Percentiles rank a stretch among this genome's conserved stretches.
These are phyloP conservation scores for Phymastichus coffea DNA, from an alignment of 1,140 invertebrate species.

Conservation along the genomic window DNA sequence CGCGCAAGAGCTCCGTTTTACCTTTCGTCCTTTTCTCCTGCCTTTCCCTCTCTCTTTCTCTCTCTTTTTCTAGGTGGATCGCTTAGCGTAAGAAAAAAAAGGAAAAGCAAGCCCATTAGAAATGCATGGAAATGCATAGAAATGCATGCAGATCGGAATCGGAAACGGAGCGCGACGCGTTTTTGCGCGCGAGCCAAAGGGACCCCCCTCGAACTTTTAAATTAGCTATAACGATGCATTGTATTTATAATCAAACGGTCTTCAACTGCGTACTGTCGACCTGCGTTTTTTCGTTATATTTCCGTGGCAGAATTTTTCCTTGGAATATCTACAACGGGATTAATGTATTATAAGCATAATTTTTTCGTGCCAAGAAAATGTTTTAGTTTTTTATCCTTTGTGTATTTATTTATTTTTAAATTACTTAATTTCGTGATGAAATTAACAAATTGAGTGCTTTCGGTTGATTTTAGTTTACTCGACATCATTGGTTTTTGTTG, in stretches of 20 bases:
- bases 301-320: too few species aligned
- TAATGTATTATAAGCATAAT: too few species aligned
- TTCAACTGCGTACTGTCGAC: background rate
- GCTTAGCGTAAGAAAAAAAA: background rate
- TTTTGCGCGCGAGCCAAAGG: background rate
- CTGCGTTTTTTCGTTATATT: background rate
- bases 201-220: constrained; percentile 23
- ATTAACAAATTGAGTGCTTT: too few species aligned
- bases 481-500: too few species aligned
- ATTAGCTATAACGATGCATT: constrained; percentile 27
- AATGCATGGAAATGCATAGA: constrained; percentile 46
- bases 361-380: too few species aligned
- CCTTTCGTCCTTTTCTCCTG: constrained; percentile 10
- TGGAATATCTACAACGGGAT: too few species aligned
- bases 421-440: too few species aligned
- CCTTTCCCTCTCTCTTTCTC: constrained; percentile 29
- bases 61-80: constrained; percentile 18
- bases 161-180: background rate
- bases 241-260: constrained; percentile 24
- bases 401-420: too few species aligned
- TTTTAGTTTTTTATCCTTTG: too few species aligned
- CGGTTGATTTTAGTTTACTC: too few species aligned
- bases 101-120: constrained; percentile 34
- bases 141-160: constrained; percentile 36
- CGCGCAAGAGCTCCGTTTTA: constrained; percentile 33